A percentile compares a stretch with the other conserved stretches of the same genome.
phyloP scores from a whole-genome alignment of 2,113 vertebrate genomes.

The Macaca nemestrina region DNA sequence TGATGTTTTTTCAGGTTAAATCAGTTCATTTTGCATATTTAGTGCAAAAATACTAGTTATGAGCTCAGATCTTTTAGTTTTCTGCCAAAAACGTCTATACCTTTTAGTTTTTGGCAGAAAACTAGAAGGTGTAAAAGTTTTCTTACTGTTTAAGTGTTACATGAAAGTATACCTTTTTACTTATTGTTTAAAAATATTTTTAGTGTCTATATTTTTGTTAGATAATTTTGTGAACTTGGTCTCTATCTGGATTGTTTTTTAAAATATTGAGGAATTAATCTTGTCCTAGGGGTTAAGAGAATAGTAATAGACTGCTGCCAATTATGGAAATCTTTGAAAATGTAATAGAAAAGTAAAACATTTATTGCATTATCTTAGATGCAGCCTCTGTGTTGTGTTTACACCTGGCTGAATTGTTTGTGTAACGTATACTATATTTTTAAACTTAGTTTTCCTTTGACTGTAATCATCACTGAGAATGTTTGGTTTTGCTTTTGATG shows the following conservation, averaged over 20 bases:
- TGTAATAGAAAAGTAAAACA: neutral
- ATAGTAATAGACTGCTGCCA: neutral
- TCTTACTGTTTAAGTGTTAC: neutral
- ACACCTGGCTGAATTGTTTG: neutral
- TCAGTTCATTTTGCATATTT: neutral
- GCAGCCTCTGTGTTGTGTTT: neutral
- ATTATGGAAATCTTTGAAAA: neutral
- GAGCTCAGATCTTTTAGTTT: neutral
- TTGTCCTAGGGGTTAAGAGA: neutral
- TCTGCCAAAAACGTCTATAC: neutral
- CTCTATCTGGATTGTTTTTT: slow-evolving; percentile 36
- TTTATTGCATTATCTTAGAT: neutral
- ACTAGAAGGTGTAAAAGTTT: neutral
- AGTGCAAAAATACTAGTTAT: neutral
- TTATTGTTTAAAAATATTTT: neutral
- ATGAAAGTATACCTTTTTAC: neutral
- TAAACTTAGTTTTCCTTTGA: neutral
- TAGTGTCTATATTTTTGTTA: neutral
- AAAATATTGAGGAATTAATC: slow-evolving; percentile 36
- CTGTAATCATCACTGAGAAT: neutral
- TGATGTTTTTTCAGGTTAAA: neutral
- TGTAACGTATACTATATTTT: neutral
- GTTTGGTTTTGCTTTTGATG: slow-evolving; percentile 30
- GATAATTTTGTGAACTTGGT: neutral
- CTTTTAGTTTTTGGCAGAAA: too few relatives aligned